These are phyloP conservation scores for Yoshiicerus persimilis DNA, from an alignment of 1,140 invertebrate species.

Conservation along the genomic window DNA sequence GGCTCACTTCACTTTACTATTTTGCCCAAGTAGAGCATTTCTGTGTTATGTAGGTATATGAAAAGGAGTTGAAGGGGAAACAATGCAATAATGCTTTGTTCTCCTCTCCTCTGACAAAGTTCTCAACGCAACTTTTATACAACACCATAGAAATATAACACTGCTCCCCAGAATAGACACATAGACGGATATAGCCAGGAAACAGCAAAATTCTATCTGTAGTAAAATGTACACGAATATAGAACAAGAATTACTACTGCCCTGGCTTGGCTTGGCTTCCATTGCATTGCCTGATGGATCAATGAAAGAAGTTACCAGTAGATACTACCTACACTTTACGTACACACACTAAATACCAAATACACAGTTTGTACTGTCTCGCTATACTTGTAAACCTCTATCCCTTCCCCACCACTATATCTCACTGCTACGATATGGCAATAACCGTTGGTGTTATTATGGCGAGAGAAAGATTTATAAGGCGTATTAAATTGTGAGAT, in stretches of 20 bases:
- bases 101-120: neutral
- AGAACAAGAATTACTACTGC: neutral
- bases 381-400: too few species aligned
- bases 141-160: neutral
- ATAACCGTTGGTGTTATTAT: conserved; percentile 12
- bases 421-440: neutral
- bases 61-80: conserved; percentile 1
- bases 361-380: neutral
- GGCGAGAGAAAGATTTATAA: conserved; percentile 17
- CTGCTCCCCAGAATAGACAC: neutral
- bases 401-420: neutral
- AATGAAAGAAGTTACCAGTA: conserved; percentile 6
- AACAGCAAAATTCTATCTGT: neutral
- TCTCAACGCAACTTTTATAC: neutral
- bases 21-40: neutral
- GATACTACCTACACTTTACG: neutral
- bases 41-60: neutral
- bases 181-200: neutral
- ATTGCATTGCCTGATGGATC: neutral
- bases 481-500: conserved; percentile 23
- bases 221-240: neutral
- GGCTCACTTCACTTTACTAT: neutral
- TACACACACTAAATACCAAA: neutral
- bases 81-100: neutral
- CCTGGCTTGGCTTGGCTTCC: too few species aligned